phyloP scores from a whole-genome alignment of 2,888 invertebrate species.

The Mechanitis messenoides region DNA sequence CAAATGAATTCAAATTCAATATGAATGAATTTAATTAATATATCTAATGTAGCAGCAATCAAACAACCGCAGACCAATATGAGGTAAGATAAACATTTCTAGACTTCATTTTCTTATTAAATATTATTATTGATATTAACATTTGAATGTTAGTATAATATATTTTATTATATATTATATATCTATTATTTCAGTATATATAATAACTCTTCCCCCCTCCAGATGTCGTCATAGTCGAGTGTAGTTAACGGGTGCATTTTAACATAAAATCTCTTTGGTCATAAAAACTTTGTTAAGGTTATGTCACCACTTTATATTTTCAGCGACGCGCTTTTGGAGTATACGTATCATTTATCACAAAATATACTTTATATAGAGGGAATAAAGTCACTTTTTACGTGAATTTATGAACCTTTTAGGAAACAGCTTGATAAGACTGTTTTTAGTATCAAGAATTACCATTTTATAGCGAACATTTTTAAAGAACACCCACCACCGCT shows the following conservation, averaged over 20 bases:
- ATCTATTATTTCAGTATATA: too few relatives aligned
- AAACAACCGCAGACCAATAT: too few relatives aligned
- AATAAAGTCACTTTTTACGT: conserved; percentile 14
- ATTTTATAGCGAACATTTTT: conserved; percentile 16
- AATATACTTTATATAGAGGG: neutral
- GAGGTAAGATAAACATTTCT: too few relatives aligned
- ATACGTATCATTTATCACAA: neutral
- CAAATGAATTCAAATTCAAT: too few relatives aligned
- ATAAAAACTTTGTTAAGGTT: conserved; percentile 3
- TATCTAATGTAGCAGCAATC: too few relatives aligned
- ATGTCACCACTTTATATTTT: conserved; percentile 6
- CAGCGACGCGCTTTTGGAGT: neutral
- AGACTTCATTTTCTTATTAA: too few relatives aligned
- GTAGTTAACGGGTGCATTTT: neutral
- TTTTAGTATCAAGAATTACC: conserved; percentile 21
- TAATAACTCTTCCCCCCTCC: neutral
- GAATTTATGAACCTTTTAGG: conserved; percentile 8
- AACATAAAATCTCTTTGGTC: neutral
- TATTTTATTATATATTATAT: too few relatives aligned
- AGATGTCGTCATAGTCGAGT: neutral
- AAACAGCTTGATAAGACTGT: conserved; percentile 21
- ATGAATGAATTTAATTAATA: too few relatives aligned
- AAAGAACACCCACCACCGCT: neutral
- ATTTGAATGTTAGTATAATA: too few relatives aligned
- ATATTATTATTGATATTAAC: too few relatives aligned